Evolutionary conservation across 2,888 invertebrate species (phyloP), one percentile per base, ranked within the genome.

Genomic region (Tanytarsus gracilentus): DNA sequence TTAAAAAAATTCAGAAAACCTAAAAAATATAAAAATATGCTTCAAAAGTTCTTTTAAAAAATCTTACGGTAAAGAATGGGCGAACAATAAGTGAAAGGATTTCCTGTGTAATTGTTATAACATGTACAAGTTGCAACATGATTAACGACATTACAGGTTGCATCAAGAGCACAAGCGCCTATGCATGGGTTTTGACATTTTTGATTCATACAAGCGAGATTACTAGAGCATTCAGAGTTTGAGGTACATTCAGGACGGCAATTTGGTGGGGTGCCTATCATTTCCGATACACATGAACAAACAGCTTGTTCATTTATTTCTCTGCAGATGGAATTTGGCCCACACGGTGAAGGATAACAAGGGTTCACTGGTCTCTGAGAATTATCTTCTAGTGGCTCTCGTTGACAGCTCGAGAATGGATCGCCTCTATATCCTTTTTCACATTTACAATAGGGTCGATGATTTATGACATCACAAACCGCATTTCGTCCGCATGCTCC

Each of bases 161-260:
- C 81, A 68, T 80, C 81, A 36, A 78, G 69, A 23, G 85, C 86
- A 68, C 85, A 85, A 2, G 86, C 85, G 69, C 86, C 80, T 62
- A 76, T 69, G 67, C 86, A 86, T 16, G 89, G 88, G 72, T 90
- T 80, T 51, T 82, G 75, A 70, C 91, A 91, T 72, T 84, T 84
- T 67, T 82, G 81, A 62, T 80, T 77, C 33, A 82, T 73, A 67
- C 86, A 86, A 11, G 85, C 84, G 67, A 77, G 78, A 65, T 82
- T 76, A 62, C 77, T 77, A 3, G 78, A 71, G 68, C 86, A 86
- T 65, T 85, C 85, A 0, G 81, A 78, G 66, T 81, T 80, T 23
- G 80, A 75, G 1, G 80, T 76, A 68, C 84, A 85, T 71, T 85
- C 84, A 1, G 84, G 83, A 63, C 81, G 77, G 18, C 40, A 40